A percentile compares a stretch with the other conserved stretches of the same genome.
Evolutionary conservation across 1,140 invertebrate species (phyloP).

Genomic region (Diorhabda carinulata): DNA sequence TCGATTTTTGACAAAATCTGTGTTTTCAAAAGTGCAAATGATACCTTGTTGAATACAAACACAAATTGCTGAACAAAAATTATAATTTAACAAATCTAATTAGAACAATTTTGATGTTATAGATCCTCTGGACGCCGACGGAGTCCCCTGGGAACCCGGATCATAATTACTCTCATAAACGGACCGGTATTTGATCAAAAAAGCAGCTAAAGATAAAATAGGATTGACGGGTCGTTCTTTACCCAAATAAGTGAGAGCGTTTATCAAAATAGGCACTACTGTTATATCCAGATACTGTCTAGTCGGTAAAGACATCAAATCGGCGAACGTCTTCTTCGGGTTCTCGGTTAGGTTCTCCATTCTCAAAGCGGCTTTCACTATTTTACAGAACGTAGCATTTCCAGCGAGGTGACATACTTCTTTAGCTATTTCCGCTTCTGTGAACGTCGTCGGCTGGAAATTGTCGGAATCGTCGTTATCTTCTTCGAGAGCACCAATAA

Average conservation of each 20-base stretch:
- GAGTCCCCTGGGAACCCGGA: not conserved
- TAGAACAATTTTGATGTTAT: no score
- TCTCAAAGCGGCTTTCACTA: conserved; percentile 22
- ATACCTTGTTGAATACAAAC: no score
- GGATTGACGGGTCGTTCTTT: conserved; percentile 95
- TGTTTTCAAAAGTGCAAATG: no score
- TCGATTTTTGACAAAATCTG: no score
- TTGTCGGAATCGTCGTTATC: conserved; percentile 6
- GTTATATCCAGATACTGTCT: conserved; percentile 97
- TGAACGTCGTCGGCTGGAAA: conserved; percentile 9
- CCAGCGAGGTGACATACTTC: conserved; percentile 25
- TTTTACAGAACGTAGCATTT: conserved; percentile 23
- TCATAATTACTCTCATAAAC: conserved; percentile 61
- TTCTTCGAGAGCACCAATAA: not conserved
- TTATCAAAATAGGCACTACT: conserved; percentile 91
- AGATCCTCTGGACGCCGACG: no score
- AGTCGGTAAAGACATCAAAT: conserved; percentile 85
- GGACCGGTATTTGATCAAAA: conserved; percentile 85
- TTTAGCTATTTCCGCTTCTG: conserved; percentile 18
- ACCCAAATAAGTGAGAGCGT: conserved; percentile 84
- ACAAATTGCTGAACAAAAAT: no score
- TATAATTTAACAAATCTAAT: no score
- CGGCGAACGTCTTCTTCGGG: conserved; percentile 75
- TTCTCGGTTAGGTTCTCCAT: conserved; percentile 64
- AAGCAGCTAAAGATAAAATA: conserved; percentile 86